Conservation (phyloP, 2,113 vertebrate genomes). For the Nannospalax galili region DNA sequence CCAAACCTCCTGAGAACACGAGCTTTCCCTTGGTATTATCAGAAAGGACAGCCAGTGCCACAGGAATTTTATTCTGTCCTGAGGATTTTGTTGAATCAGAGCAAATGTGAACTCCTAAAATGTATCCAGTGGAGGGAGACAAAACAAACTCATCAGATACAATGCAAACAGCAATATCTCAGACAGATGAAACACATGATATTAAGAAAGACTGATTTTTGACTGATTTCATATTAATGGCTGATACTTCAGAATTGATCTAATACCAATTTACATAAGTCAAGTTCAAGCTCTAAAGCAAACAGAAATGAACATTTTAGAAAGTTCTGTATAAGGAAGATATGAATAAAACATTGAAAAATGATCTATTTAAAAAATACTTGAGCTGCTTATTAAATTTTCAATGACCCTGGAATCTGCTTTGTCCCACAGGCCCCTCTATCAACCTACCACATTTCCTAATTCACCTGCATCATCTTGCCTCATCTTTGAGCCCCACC, state of each 20-base stretch:
- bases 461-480: neutral
- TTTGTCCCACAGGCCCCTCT: neutral
- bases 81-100: constrained; percentile 8
- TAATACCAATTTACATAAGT: neutral
- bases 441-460: neutral
- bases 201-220: constrained; percentile 12
- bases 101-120: constrained; percentile 2
- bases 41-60: constrained; percentile 33
- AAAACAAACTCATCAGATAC: neutral
- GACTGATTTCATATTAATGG: neutral
- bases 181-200: neutral
- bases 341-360: neutral
- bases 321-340: neutral
- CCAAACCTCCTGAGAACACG: neutral
- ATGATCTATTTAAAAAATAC: neutral
- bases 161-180: neutral
- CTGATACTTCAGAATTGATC: neutral
- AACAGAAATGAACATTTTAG: neutral
- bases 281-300: neutral
- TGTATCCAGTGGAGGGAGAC: neutral
- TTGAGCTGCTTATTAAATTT: neutral
- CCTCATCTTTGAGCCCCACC: neutral
- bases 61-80: constrained; percentile 25
- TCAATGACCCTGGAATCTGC: neutral
- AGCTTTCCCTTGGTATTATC: constrained; percentile 47